Evolutionary conservation across 2,888 invertebrate species (phyloP).

Genomic region (Chrysina gloriosa): DNA sequence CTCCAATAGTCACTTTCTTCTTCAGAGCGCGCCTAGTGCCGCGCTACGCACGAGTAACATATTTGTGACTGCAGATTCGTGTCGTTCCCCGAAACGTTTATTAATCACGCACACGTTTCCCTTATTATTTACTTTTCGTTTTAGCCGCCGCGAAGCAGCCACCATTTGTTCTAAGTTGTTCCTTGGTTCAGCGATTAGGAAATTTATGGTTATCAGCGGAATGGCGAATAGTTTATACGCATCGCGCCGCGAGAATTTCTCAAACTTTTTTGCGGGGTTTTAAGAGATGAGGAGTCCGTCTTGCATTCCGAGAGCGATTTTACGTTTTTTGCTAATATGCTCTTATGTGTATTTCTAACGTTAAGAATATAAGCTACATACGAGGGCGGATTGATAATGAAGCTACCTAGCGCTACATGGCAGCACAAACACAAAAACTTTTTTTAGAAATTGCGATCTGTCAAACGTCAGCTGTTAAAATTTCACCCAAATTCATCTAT

Average conservation of each 20-base stretch:
- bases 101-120: constrained; percentile 48
- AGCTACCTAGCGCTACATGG: no score
- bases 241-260: background rate
- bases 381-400: no score
- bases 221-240: background rate
- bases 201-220: constrained; percentile 27
- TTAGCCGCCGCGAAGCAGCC: background rate
- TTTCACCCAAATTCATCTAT: no score
- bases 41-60: constrained; percentile 53
- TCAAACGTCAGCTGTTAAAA: no score
- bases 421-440: no score
- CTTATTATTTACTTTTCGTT: constrained; percentile 17
- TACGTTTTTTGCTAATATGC: constrained; percentile 4
- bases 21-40: constrained; percentile 12
- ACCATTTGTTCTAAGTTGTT: constrained; percentile 21
- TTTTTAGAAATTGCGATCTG: no score
- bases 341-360: constrained; percentile 12
- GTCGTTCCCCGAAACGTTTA: constrained; percentile 50
- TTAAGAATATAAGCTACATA: background rate
- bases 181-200: constrained; percentile 8
- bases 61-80: constrained; percentile 53
- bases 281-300: background rate
- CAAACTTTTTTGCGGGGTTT: constrained; percentile 2
- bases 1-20: constrained; percentile 46
- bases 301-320: constrained; percentile 26